Evolutionary conservation across 1,140 invertebrate species (phyloP).

Genomic region (Diuraphis noxia): DNA sequence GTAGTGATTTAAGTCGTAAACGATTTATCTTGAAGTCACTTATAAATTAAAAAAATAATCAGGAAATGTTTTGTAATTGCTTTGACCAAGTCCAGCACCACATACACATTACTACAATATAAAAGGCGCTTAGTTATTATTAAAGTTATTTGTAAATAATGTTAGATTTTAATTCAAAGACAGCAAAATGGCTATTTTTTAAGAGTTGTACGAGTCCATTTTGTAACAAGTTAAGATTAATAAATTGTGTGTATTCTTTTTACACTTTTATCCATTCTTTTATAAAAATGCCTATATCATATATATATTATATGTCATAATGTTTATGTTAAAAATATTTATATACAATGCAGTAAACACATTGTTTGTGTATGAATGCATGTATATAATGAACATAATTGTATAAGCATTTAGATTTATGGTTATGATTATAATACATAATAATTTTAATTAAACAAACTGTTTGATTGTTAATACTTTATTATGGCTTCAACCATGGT

Average conservation of each 20-base stretch:
- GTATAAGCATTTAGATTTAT: conserved; percentile 9
- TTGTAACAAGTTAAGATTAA: conserved; percentile 17
- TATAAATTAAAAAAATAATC: neutral
- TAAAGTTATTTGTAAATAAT: conserved; percentile 47
- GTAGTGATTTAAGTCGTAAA: neutral
- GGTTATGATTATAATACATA: neutral
- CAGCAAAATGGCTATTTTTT: conserved; percentile 26
- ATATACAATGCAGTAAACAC: neutral
- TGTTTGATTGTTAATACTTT: conserved; percentile 14
- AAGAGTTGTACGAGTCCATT: conserved; percentile 14
- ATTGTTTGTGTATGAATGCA: neutral
- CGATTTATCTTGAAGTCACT: neutral
- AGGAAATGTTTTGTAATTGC: neutral
- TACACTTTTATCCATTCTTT: conserved; percentile 2
- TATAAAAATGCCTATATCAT: conserved; percentile 10
- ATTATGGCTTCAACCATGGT: neutral
- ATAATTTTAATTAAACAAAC: conserved; percentile 31
- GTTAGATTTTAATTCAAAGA: conserved; percentile 15
- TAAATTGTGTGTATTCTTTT: neutral
- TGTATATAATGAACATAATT: neutral
- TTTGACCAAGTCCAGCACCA: neutral
- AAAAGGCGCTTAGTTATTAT: neutral
- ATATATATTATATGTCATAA: neutral
- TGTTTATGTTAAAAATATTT: neutral
- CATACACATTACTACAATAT: neutral